These are phyloP conservation scores for Pungitius pungitius DNA, from an alignment of 2,113 vertebrate genomes.

Conservation along the genomic window DNA sequence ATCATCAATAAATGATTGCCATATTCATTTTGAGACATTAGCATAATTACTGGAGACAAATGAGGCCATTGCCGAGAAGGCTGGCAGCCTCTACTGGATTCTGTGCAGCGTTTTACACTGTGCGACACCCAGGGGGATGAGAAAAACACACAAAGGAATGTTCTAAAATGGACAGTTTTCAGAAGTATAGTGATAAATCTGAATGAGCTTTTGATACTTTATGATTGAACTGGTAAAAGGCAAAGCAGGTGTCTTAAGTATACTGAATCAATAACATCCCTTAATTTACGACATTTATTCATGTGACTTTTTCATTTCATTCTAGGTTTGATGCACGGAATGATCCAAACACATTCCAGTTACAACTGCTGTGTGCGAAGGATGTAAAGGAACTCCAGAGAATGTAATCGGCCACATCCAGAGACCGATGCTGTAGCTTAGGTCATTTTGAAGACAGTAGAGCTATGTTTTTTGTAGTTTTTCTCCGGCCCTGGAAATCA, in stretches of 20 bases:
- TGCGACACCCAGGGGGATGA: neutral
- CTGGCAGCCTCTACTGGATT: neutral
- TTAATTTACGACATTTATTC: too few relatives aligned
- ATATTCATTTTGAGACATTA: slow-evolving; percentile 27
- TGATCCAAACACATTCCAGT: too few relatives aligned
- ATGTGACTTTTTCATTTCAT: neutral
- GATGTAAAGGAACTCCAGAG: too few relatives aligned
- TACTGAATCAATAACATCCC: neutral
- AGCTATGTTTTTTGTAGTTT: neutral
- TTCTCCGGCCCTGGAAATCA: too few relatives aligned
- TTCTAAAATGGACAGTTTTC: neutral
- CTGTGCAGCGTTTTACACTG: neutral
- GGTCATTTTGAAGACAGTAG: neutral
- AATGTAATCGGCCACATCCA: too few relatives aligned
- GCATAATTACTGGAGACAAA: slow-evolving; percentile 42
- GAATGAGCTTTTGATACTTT: neutral
- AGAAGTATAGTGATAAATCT: neutral
- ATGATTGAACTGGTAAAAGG: neutral
- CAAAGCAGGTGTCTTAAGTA: too few relatives aligned
- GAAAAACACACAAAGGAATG: neutral
- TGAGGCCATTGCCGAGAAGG: neutral
- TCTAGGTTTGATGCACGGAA: too few relatives aligned
- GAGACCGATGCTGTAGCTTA: neutral
- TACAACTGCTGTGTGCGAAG: neutral
- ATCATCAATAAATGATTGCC: slow-evolving; percentile 34